These are phyloP conservation scores for Melospiza georgiana DNA, from an alignment of 2,113 vertebrate genomes.

Conservation along the genomic window DNA sequence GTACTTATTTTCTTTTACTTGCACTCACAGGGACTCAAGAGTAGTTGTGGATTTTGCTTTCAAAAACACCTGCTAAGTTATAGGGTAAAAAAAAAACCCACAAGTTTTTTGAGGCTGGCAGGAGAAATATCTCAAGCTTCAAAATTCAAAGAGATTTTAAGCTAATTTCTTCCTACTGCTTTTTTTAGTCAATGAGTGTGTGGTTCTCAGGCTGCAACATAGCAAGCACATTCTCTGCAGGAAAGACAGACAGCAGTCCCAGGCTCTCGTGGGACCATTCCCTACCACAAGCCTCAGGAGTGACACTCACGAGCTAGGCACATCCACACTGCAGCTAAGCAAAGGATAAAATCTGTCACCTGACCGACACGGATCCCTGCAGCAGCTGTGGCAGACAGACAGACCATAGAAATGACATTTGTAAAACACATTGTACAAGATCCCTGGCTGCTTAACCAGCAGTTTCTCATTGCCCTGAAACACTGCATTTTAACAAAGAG, in stretches of 20 bases:
- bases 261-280: not conserved
- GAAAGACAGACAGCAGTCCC: not conserved
- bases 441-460: not conserved
- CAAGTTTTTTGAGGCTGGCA: not conserved
- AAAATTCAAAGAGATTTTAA: not conserved
- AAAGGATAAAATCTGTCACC: not conserved
- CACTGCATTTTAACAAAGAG: not conserved
- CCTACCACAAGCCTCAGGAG: not conserved
- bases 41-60: not conserved
- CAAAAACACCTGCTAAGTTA: not conserved
- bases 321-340: not conserved
- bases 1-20: not conserved
- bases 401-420: not conserved
- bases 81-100: not conserved
- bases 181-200: not conserved
- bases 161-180: not conserved
- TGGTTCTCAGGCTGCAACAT: not conserved
- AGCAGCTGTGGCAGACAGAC: not conserved
- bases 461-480: not conserved
- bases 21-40: not conserved
- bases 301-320: not conserved
- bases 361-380: not conserved
- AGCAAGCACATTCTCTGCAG: not conserved
- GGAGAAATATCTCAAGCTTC: not conserved
- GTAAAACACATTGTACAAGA: not conserved